phyloP scores from a whole-genome alignment of 2,888 invertebrate genomes.

The Drosophila basisetae region DNA sequence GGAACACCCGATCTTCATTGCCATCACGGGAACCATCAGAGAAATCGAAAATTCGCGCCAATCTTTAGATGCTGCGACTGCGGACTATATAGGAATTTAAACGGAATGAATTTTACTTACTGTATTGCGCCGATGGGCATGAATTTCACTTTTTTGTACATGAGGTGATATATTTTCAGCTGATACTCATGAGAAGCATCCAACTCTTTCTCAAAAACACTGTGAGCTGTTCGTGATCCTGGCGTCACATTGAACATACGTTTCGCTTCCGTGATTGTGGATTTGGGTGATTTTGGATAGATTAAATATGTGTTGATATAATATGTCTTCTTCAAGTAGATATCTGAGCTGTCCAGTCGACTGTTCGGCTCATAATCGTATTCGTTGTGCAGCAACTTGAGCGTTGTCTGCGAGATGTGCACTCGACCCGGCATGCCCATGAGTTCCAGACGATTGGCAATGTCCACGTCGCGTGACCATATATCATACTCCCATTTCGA shows the following conservation, averaged over 20 bases:
- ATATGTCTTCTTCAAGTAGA: slow-evolving; percentile 12
- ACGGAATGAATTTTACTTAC: slow-evolving; percentile 84
- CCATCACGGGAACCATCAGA: neutral
- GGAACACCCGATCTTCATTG: slow-evolving; percentile 36
- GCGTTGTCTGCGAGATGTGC: slow-evolving; percentile 92
- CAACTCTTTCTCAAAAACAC: neutral
- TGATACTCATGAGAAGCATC: slow-evolving; percentile 11
- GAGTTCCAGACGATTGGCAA: slow-evolving; percentile 97
- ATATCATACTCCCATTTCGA: slow-evolving; percentile 98
- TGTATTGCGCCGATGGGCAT: slow-evolving; percentile 92
- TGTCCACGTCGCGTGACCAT: slow-evolving; percentile 97
- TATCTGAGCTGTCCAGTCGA: slow-evolving; percentile 23
- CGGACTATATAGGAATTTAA: neutral
- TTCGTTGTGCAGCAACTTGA: slow-evolving; percentile 89
- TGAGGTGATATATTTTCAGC: slow-evolving; percentile 6
- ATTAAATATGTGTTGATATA: slow-evolving; percentile 41
- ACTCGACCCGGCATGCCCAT: slow-evolving; percentile 95
- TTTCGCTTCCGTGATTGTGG: neutral
- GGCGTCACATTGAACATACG: neutral
- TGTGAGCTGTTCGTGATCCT: neutral
- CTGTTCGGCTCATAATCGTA: slow-evolving; percentile 89
- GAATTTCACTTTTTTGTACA: slow-evolving; percentile 41
- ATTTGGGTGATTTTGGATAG: neutral
- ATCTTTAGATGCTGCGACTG: slow-evolving; percentile 3
- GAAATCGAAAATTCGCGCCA: slow-evolving; percentile 19